Base-by-base conservation (phyloP, 1,140 invertebrate species). In the Zaprionus davidi region DNA sequence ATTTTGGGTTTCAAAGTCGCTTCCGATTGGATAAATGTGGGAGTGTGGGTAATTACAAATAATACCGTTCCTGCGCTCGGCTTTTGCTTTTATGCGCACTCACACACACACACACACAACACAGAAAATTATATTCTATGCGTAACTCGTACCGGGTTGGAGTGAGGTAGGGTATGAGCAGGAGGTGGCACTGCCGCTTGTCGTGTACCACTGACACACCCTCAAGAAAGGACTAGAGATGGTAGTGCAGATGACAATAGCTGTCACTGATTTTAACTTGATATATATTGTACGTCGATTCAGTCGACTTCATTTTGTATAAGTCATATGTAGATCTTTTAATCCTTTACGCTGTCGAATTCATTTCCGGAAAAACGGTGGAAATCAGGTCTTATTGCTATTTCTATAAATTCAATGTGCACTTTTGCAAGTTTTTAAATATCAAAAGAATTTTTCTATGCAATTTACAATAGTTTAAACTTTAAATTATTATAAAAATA, bases 1-100 rank as follows among this genome's bases (percentile, higher is more conserved):
- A 90, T 90, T 88, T 91, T 84, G 79, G 90, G 90, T 91, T 92
- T 88, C 73, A 92, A 92, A 92, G 90, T 83, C 78, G 83, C 86
- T 90, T 90, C 85, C 85, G 90, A 92, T 92, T 92, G 90, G 90
- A 82, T 90, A 77, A 78, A 85, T 79, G 71, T 71, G 76, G 83
- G 78, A 82, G 90, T 90, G 85, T 92, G 90, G 71, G 90, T 80
- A 92, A 92, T 92, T 92, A 90, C 86, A 90, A 91, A 91, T 87
- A 91, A 91, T 84, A 65, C 77, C 63, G 44, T 62, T 67, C 11
- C 46, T 24, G 66, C 38, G 60, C 22, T 31, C 59, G 60, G 31
- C 46, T 51, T 22, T 51, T 38, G 55, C 51, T 70, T 69, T 74
- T 70, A 67, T 60, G 36, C 46, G 24, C 15, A 49, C 11, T 49